Evolutionary conservation across 1,140 invertebrate genomes (phyloP), one percentile per base, ranked within the genome.

Genomic region (Venturia canescens): DNA sequence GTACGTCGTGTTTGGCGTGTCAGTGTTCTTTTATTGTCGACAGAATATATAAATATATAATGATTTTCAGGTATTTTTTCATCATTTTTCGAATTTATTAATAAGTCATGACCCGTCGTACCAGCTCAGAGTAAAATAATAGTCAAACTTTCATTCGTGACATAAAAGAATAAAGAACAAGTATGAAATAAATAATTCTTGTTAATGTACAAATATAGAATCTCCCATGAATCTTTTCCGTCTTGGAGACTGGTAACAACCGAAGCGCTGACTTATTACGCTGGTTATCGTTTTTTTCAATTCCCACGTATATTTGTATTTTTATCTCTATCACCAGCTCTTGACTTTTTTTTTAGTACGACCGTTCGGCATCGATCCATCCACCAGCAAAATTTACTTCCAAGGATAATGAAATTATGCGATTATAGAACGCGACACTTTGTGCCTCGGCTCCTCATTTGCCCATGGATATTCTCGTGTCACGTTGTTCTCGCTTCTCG

Each of bases 401-500:
- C 5, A 44, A 29, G 18, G 44, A 15, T 23, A 34, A 31, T n/a
- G 26, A 29, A 31, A 76, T 82, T 53, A 82, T 31, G 50, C 23
- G 26, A 83, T 63, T 18, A 80, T 16, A 11, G 80, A 80, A 34
- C 80, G 67, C 31, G 80, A 83, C 77, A 74, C 80, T 66, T 66
- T 81, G 80, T 75, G 71, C 31, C 69, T 82, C 3, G 60, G 23
- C 16, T 34, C 72, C 57, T 75, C 60, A 48, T 66, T 27, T 44
- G 34, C 77, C 26, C 50, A 15, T 31, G 79, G 69, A 27, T 57
- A 75, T 6, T 79, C 78, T 53, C 77, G 80, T 27, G 67, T 76
- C 13, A 78, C 16, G 27, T 83, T 80, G 31, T 57, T 57, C 9
- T 86, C 81, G 50, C 78, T 83, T 13, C 78, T 79, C 11, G 71